These are phyloP conservation scores for Limosa lapponica DNA, from an alignment of 2,797 vertebrate genomes.

Conservation along the genomic window DNA sequence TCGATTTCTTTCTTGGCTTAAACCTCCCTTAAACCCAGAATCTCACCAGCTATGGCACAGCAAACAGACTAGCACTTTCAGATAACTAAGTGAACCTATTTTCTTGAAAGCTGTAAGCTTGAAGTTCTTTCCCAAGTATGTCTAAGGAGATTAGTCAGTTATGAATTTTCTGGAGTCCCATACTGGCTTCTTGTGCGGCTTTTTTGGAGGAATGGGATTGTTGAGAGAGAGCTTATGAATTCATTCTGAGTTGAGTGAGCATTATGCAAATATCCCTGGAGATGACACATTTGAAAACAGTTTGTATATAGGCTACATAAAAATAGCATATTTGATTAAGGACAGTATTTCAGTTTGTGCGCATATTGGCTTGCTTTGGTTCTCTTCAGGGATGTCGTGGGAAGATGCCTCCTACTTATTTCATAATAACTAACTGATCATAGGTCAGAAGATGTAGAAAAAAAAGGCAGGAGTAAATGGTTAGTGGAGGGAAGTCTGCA, in stretches of 20 bases:
- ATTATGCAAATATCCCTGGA: neutral
- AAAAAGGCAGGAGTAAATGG: neutral
- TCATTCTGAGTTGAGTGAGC: neutral
- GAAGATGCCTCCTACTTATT: neutral
- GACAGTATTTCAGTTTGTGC: neutral
- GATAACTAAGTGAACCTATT: neutral
- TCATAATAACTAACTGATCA: neutral
- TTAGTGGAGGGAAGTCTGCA: neutral
- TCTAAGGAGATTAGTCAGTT: neutral
- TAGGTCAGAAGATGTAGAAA: neutral
- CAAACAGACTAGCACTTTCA: neutral
- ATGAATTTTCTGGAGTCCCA: neutral
- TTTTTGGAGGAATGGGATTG: neutral
- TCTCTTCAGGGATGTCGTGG: neutral
- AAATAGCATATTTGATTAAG: neutral
- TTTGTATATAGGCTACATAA: accelerated
- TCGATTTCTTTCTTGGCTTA: neutral
- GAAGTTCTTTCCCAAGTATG: neutral
- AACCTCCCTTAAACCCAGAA: neutral
- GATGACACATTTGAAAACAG: neutral
- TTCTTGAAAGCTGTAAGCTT: neutral
- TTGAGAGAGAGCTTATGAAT: neutral
- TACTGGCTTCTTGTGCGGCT: neutral
- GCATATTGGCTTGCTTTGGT: neutral
- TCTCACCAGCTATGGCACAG: neutral